phyloP scores from a whole-genome alignment of 1,140 invertebrate species.

The Drosophila repleta region DNA sequence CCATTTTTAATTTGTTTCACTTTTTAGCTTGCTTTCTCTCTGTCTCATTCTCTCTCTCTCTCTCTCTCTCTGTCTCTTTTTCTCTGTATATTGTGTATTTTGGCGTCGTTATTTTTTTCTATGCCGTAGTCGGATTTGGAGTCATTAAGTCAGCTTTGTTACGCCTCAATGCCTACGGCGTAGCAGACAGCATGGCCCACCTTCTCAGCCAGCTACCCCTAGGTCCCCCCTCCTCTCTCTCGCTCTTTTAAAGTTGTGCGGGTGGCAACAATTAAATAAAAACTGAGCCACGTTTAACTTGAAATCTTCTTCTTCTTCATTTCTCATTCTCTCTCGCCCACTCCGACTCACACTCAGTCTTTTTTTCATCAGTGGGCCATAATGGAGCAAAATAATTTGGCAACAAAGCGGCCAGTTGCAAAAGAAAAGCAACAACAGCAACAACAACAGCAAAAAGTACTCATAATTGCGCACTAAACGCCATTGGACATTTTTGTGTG shows the following conservation, averaged over 20 bases:
- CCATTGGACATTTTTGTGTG: conserved; percentile 74
- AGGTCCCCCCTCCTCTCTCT: background rate
- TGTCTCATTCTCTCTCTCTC: conserved; percentile 19
- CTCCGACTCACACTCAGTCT: background rate
- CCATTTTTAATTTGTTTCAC: conserved; percentile 71
- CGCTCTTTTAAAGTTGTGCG: conserved; percentile 49
- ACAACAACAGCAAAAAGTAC: conserved; percentile 29
- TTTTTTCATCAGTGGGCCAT: conserved; percentile 7
- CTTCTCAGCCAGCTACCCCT: background rate
- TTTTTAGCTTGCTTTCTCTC: conserved; percentile 14
- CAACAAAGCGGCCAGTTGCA: conserved; percentile 21
- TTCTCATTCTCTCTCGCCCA: conserved; percentile 3
- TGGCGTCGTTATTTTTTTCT: conserved; percentile 22
- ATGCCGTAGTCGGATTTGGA: conserved; percentile 46
- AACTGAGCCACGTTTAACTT: conserved; percentile 60
- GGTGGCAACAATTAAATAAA: conserved; percentile 38
- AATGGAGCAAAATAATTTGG: conserved; percentile 39
- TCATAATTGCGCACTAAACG: conserved; percentile 79
- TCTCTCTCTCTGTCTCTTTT: conserved; percentile 19
- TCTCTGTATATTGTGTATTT: conserved; percentile 7
- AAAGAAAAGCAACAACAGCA: conserved; percentile 20
- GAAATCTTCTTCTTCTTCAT: conserved; percentile 21
- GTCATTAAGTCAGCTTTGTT: conserved; percentile 77
- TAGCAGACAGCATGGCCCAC: conserved; percentile 18
- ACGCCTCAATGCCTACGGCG: conserved; percentile 64